Evolutionary conservation across 64 coral and sea anemone species (phyloP), one percentile per base, ranked within the genome.

Genomic region (Cladopsammia gracilis): DNA sequence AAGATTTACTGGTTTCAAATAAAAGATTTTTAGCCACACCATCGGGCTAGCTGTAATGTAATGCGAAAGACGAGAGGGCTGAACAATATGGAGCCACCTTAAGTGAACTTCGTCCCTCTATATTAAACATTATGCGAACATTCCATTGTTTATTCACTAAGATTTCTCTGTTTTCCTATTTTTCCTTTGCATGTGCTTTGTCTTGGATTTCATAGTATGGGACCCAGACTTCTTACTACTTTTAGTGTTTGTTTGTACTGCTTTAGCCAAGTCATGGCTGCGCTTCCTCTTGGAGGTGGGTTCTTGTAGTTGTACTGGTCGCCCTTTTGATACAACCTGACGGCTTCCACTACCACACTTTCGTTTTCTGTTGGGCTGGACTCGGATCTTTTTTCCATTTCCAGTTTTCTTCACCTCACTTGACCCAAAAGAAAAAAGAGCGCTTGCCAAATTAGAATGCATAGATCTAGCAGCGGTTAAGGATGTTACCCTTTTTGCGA

Each of bases 151-250:
- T 18, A 62, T 34, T 75, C 72, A 43, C 20, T 47, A 23, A 70
- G 61, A 84, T 59, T 84, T 84, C 25, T 6, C 66, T 88, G 65
- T 88, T 19, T 88, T 58, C 52, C 66, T 57, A 66, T 88, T 88
- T 56, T 75, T 75, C 72, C 54, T 88, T 25, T 88, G 86, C 48
- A 88, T 3, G 19, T 73, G 48, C 86, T 72, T 73, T 70, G 89
- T 81, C 78, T 91, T 91, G 15, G 89, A 91, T 91, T 68, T 82
- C 77, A 82, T 91, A 68, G 72, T 70, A 82, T 91, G 58, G 12
- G 89, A 91, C 45, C 62, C 62, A 20, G 76, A 91, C 50, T 81
- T 91, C 70, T 91, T 91, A 22, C 43, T 62, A 20, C 59, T 82
- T 5, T 91, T 61, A 49, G 62, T 50, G 42, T 90, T 90, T 11